A percentile compares a stretch with the other conserved stretches of the same genome.
phyloP scores from a whole-genome alignment of 2,888 invertebrate species.

The Cryptocephalus moraei region DNA sequence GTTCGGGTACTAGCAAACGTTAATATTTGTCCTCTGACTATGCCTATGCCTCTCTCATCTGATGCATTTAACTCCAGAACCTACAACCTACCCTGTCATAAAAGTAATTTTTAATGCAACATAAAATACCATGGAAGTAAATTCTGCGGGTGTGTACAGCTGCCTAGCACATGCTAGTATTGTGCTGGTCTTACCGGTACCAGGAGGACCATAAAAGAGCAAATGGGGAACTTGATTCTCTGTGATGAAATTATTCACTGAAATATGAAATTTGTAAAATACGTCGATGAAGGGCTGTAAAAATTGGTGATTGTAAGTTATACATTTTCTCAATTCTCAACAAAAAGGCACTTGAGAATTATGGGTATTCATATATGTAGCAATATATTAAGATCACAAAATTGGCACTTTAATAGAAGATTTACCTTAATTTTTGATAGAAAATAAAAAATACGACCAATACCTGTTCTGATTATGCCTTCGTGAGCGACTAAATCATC shows the following conservation, averaged over 20 bases:
- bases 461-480: constrained; percentile 94
- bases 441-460: no score
- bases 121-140: constrained; percentile 78
- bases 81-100: constrained; percentile 37
- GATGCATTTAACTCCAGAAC: constrained; percentile 92
- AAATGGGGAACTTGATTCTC: constrained; percentile 92
- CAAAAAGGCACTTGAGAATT: background rate
- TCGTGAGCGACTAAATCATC: constrained; percentile 94
- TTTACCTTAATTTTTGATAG: no score
- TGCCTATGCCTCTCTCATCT: constrained; percentile 94
- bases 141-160: constrained; percentile 81
- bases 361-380: no score
- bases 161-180: constrained; percentile 91
- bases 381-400: no score
- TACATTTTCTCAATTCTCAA: no score
- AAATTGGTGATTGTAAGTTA: background rate
- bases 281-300: background rate
- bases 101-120: background rate
- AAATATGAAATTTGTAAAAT: constrained; percentile 1
- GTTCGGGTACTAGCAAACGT: constrained; percentile 96
- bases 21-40: constrained; percentile 86
- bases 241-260: constrained; percentile 78
- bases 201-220: constrained; percentile 95
- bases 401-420: no score
- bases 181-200: constrained; percentile 96